Evolutionary conservation across 2,797 vertebrate genomes (phyloP).

Genomic region (Gadopsis marmoratus): DNA sequence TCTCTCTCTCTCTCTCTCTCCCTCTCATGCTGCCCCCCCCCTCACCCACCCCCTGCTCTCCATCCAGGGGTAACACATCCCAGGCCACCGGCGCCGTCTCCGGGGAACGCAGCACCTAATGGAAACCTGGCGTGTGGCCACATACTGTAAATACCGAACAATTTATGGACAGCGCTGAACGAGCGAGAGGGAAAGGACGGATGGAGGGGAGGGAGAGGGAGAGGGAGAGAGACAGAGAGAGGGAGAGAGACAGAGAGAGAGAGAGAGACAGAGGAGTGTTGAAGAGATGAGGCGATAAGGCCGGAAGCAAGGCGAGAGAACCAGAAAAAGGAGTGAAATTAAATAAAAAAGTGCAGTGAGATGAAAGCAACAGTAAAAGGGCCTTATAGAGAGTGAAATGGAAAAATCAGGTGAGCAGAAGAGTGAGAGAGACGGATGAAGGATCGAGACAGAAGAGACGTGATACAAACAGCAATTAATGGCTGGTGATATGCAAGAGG

Average conservation of each 20-base stretch:
- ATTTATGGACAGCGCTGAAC: conserved; percentile 75
- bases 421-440: conserved; percentile 4
- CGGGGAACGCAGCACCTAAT: conserved; percentile 80
- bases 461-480: neutral
- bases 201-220: conserved; percentile 24
- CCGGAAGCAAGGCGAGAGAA: conserved; percentile 53
- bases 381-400: conserved; percentile 16
- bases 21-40: neutral
- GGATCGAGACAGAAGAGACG: neutral
- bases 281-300: conserved; percentile 60
- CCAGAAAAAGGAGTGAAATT: conserved; percentile 53
- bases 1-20: conserved; percentile 1
- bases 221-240: too few species aligned
- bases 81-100: conserved; percentile 79
- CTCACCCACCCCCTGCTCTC: conserved; percentile 27
- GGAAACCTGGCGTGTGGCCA: conserved; percentile 83
- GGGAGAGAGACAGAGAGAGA: neutral
- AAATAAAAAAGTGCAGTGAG: conserved; percentile 41
- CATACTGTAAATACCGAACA: conserved; percentile 80
- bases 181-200: conserved; percentile 33
- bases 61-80: conserved; percentile 78
- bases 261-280: conserved; percentile 15
- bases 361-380: conserved; percentile 38
- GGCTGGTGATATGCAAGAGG: neutral
- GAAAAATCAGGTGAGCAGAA: conserved; percentile 31